phyloP scores from a whole-genome alignment of 2,888 invertebrate genomes.

The Baccha elongata region DNA sequence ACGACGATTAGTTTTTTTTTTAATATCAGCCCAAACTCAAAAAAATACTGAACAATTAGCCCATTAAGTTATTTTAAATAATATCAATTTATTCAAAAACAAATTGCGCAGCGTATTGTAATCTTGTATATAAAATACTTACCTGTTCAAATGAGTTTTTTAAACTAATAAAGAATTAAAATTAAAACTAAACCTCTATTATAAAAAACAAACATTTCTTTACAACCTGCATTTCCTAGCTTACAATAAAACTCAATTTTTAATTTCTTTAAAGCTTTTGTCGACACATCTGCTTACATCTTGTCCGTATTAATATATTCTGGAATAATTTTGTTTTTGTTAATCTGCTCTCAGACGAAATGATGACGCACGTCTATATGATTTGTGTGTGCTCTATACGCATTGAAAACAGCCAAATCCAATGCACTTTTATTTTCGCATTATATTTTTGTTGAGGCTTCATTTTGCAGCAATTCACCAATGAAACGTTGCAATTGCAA shows the following conservation, averaged over 20 bases:
- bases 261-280: neutral
- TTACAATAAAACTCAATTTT: neutral
- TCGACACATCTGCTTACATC: constrained; percentile 18
- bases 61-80: no score
- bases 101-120: no score
- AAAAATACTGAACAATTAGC: no score
- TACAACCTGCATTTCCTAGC: neutral
- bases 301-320: constrained; percentile 11
- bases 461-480: neutral
- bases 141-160: no score
- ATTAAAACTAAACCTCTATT: no score
- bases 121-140: no score
- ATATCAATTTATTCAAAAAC: no score
- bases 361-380: neutral
- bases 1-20: no score
- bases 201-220: no score
- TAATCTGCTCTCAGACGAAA: neutral
- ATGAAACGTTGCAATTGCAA: neutral
- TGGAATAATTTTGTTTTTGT: neutral
- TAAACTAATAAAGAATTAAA: no score
- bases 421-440: constrained; percentile 17
- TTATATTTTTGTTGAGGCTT: neutral
- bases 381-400: neutral
- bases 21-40: no score
- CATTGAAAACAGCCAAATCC: neutral